A percentile compares a stretch with the other conserved stretches of the same genome.
phyloP scores from a whole-genome alignment of 2,113 vertebrate genomes.

The Lutjanus erythropterus region DNA sequence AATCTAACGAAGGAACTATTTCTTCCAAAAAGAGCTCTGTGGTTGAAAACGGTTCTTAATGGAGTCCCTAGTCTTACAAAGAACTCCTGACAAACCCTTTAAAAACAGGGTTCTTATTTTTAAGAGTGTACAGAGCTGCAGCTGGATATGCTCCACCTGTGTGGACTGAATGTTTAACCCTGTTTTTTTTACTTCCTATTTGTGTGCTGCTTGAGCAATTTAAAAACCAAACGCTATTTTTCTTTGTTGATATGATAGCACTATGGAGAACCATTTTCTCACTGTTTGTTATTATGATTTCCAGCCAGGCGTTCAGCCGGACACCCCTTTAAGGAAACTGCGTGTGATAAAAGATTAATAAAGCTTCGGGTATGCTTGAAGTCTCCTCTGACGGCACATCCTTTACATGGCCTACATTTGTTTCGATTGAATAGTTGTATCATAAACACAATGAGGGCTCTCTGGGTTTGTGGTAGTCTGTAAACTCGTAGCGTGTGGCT shows the following conservation, averaged over 20 bases:
- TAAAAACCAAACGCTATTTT: neutral
- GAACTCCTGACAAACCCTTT: no score
- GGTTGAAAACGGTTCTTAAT: no score
- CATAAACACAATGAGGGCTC: conserved; percentile 39
- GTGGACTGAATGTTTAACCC: conserved; percentile 14
- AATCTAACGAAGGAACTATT: no score
- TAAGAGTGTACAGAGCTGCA: conserved; percentile 44
- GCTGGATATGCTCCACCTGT: conserved; percentile 41
- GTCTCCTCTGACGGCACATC: conserved; percentile 49
- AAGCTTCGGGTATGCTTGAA: conserved; percentile 43
- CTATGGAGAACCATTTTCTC: conserved; percentile 24
- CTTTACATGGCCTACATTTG: conserved; percentile 51
- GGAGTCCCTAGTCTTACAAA: no score
- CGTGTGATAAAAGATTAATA: conserved; percentile 58
- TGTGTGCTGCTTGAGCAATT: conserved; percentile 13
- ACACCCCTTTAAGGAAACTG: conserved; percentile 55
- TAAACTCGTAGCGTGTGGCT: conserved; percentile 50
- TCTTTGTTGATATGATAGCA: conserved; percentile 7
- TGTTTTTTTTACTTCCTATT: conserved; percentile 11
- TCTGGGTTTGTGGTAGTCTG: conserved; percentile 44
- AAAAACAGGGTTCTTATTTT: no score
- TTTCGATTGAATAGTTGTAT: conserved; percentile 48
- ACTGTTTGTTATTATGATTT: conserved; percentile 48
- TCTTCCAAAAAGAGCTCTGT: no score
- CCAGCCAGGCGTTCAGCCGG: conserved; percentile 26